A percentile compares a stretch with the other conserved stretches of the same genome.
These are phyloP conservation scores for Liolophura sinensis DNA, from an alignment of 1,140 invertebrate species.

Conservation along the genomic window DNA sequence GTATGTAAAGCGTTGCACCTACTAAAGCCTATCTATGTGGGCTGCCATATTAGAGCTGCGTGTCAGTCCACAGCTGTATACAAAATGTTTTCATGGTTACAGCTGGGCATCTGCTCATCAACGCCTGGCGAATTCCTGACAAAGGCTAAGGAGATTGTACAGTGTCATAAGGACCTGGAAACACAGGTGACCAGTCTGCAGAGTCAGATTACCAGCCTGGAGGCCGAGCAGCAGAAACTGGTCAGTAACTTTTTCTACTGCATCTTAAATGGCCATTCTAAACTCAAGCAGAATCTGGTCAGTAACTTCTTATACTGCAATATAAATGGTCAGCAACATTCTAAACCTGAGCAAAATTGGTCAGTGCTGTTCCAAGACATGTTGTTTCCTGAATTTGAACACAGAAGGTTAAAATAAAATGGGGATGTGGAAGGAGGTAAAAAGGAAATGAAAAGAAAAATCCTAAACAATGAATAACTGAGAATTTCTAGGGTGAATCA, in stretches of 20 bases:
- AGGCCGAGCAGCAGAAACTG: conserved; percentile 41
- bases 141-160: conserved; percentile 91
- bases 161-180: conserved; percentile 87
- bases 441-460: too few relatives aligned
- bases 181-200: conserved; percentile 81
- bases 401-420: too few relatives aligned
- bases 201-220: conserved; percentile 69
- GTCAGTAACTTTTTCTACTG: conserved; percentile 22
- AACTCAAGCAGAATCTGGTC: background rate
- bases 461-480: too few relatives aligned
- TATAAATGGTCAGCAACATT: background rate
- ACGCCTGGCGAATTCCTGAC: conserved; percentile 82
- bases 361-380: background rate
- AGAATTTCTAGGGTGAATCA: too few relatives aligned
- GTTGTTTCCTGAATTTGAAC: too few relatives aligned
- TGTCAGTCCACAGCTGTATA: background rate
- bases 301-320: background rate
- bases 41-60: too few relatives aligned
- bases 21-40: too few relatives aligned
- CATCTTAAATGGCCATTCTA: too few relatives aligned
- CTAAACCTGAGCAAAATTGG: background rate
- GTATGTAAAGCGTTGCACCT: too few relatives aligned
- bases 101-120: conserved; percentile 80
- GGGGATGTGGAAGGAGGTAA: too few relatives aligned
- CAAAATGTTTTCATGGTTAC: conserved; percentile 7